Evolutionary conservation across 1,140 invertebrate genomes (phyloP).

Genomic region (Hycleus cichorii): DNA sequence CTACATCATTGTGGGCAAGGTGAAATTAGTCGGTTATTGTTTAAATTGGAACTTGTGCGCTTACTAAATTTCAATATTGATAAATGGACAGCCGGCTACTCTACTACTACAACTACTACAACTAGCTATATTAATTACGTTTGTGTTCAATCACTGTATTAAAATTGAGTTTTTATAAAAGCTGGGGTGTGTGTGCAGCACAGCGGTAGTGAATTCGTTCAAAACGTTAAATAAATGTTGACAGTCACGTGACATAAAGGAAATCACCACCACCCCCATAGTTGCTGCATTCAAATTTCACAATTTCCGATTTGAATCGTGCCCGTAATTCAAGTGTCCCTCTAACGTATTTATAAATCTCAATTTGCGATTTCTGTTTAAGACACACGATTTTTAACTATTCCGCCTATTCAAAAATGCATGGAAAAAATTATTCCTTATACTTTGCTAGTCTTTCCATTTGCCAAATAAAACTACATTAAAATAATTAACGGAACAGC

Average conservation of each 20-base stretch:
- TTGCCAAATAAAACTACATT: neutral
- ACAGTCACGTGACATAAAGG: slow-evolving; percentile 28
- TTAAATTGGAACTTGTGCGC: too few species aligned
- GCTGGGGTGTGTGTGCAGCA: too few species aligned
- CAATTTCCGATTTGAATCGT: slow-evolving; percentile 38
- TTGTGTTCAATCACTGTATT: neutral
- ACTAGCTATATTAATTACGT: too few species aligned
- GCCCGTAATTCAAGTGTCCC: slow-evolving; percentile 32
- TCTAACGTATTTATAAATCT: slow-evolving; percentile 33
- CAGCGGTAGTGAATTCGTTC: too few species aligned
- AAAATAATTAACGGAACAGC: slow-evolving; percentile 4
- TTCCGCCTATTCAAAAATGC: too few species aligned
- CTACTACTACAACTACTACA: neutral
- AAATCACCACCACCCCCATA: slow-evolving; percentile 25
- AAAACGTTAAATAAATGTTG: slow-evolving; percentile 7
- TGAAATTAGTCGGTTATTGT: too few species aligned
- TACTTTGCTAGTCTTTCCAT: too few species aligned
- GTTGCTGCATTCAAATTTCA: slow-evolving; percentile 35
- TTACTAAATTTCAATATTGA: neutral
- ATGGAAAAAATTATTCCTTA: neutral
- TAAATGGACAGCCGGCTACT: neutral
- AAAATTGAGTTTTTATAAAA: neutral
- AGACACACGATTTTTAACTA: too few species aligned
- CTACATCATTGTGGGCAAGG: too few species aligned
- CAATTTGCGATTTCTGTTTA: slow-evolving; percentile 11